Percentiles rank a stretch among this genome's conserved stretches.
Conservation (phyloP, 2,888 invertebrate species). For the Pilophorus perplexus region DNA sequence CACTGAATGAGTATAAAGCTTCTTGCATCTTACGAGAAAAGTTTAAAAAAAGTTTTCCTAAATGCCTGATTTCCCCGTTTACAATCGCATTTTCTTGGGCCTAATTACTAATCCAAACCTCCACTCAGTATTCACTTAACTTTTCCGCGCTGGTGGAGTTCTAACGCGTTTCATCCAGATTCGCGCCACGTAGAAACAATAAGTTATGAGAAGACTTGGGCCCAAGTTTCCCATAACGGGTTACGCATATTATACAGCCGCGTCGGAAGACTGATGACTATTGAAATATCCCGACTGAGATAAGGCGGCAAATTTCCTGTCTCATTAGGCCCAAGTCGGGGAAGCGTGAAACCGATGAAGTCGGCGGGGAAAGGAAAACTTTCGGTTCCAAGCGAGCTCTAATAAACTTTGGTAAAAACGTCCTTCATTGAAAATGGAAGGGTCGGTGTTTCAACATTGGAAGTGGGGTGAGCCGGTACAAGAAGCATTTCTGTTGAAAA, state of each 20-base stretch:
- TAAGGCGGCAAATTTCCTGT: constrained; percentile 13
- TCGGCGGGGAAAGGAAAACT: neutral
- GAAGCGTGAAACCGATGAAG: neutral
- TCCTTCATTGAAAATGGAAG: constrained; percentile 21
- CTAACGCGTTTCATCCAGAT: neutral
- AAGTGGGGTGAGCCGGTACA: neutral
- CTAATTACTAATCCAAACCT: too few relatives aligned
- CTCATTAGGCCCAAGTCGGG: neutral
- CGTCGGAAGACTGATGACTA: neutral
- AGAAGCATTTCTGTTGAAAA: constrained; percentile 16
- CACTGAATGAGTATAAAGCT: too few relatives aligned
- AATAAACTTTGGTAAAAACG: constrained; percentile 15
- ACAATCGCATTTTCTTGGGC: too few relatives aligned
- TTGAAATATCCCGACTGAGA: neutral
- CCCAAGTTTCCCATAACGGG: neutral
- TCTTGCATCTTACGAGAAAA: too few relatives aligned
- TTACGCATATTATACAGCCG: neutral
- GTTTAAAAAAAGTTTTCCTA: too few relatives aligned
- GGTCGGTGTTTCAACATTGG: neutral
- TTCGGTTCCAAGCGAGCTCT: neutral
- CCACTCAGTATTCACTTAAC: too few relatives aligned
- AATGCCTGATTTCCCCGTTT: too few relatives aligned
- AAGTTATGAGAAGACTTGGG: neutral
- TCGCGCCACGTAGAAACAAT: neutral
- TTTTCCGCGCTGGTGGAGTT: too few relatives aligned